Evolutionary conservation across 2,797 vertebrate genomes (phyloP).

Genomic region (Crax fasciolata): DNA sequence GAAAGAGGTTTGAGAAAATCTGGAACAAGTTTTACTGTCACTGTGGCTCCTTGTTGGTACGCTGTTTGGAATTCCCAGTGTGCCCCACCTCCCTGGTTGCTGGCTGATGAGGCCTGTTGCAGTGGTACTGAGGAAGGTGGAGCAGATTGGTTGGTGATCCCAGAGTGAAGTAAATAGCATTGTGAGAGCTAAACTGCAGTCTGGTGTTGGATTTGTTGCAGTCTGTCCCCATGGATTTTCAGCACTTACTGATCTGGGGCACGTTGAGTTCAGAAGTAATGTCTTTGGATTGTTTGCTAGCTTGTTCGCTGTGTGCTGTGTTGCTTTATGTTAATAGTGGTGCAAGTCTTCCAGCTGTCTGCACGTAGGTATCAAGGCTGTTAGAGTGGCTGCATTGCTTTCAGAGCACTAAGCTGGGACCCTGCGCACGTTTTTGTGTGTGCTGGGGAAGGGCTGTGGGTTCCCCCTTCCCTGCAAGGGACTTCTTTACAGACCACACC

Average conservation of each 20-base stretch:
- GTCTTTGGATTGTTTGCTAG: neutral
- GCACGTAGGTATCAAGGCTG: neutral
- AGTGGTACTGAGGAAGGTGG: neutral
- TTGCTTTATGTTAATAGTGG: neutral
- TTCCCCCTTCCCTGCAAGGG: neutral
- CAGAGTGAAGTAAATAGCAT: neutral
- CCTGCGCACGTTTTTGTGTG: neutral
- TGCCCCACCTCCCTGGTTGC: neutral
- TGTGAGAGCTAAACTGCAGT: neutral
- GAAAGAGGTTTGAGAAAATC: neutral
- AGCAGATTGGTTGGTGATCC: neutral
- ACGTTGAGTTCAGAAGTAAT: neutral
- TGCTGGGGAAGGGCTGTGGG: neutral
- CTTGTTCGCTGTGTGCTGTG: neutral
- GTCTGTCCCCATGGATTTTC: neutral
- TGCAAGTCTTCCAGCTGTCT: neutral
- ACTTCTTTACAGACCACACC: neutral
- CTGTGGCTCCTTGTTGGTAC: neutral
- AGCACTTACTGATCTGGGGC: neutral
- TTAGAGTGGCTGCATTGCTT: neutral
- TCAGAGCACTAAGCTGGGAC: neutral
- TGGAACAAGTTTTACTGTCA: neutral
- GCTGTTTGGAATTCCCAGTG: neutral
- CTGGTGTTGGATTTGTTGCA: neutral
- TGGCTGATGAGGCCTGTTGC: neutral